These are phyloP conservation scores for Mandrillus leucophaeus DNA, from an alignment of 2,113 vertebrate genomes.

Conservation along the genomic window DNA sequence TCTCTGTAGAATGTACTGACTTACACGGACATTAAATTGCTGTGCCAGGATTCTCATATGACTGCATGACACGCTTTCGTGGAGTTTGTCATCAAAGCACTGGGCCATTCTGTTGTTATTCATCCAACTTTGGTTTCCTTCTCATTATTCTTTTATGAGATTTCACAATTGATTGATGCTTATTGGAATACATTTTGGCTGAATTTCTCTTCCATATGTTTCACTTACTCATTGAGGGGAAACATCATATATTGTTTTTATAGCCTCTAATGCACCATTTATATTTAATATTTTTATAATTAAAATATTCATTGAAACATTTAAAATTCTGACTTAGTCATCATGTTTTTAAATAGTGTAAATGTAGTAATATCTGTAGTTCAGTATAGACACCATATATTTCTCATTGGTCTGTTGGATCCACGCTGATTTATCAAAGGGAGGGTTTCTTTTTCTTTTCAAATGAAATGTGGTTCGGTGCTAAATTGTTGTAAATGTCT, in stretches of 20 bases:
- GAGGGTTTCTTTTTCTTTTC: not conserved
- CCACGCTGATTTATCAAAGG: not conserved
- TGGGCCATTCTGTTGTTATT: not conserved
- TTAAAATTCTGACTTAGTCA: not conserved
- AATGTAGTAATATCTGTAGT: not conserved
- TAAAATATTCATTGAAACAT: not conserved
- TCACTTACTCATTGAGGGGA: not conserved
- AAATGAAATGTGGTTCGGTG: not conserved
- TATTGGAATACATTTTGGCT: not conserved
- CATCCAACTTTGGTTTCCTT: slow-evolving; percentile 12
- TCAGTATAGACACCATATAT: not conserved
- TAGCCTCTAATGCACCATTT: not conserved
- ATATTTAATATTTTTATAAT: not conserved
- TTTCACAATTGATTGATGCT: not conserved
- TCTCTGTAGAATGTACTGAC: not conserved
- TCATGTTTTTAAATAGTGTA: not conserved
- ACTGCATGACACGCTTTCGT: not conserved
- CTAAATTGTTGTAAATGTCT: not conserved
- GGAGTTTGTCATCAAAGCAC: not conserved
- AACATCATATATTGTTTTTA: not conserved
- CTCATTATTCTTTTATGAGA: slow-evolving; percentile 35
- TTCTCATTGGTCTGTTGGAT: not conserved
- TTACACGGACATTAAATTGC: not conserved
- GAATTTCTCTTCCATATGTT: not conserved
- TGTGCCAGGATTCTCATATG: not conserved